phyloP scores from a whole-genome alignment of 2,797 vertebrate species.

The Pantherophis vulpinus region DNA sequence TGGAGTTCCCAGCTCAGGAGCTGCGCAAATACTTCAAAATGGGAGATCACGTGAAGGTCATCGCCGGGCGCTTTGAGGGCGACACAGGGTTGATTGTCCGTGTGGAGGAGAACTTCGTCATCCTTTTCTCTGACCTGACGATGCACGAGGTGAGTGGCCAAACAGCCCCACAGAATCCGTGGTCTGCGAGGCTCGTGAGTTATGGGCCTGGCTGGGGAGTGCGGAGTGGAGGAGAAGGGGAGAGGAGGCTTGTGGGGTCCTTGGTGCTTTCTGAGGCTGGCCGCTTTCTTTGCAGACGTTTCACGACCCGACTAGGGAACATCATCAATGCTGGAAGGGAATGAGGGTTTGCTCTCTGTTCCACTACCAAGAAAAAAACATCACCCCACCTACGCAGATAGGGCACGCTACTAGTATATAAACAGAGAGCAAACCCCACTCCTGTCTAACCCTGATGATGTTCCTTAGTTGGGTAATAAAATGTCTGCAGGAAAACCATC shows the following conservation, averaged over 20 bases:
- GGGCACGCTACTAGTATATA: background rate
- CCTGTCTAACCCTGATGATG: background rate
- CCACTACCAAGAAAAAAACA: too few species aligned
- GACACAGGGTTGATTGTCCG: conserved; percentile 94
- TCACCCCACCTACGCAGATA: too few species aligned
- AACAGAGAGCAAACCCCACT: background rate
- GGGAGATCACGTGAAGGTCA: conserved; percentile 97
- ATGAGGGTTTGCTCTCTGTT: background rate
- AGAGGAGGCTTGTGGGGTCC: too few species aligned
- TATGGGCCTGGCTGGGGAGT: background rate
- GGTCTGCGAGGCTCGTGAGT: background rate
- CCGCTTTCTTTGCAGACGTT: background rate
- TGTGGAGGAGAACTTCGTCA: conserved; percentile 95
- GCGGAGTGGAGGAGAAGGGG: background rate
- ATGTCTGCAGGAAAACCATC: too few species aligned
- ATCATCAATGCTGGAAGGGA: background rate
- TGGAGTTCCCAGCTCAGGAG: conserved; percentile 95
- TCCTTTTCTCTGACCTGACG: conserved; percentile 95
- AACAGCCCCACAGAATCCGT: fast-evolving
- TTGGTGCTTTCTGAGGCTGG: background rate
- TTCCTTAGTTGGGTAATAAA: too few species aligned
- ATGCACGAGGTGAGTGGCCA: conserved; percentile 87
- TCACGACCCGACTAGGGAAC: background rate
- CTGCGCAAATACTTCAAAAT: conserved; percentile 92
- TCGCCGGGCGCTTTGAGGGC: conserved; percentile 90